A percentile compares a stretch with the other conserved stretches of the same genome.
These are phyloP conservation scores for Lasaia peninsularis DNA, from an alignment of 1,140 invertebrate genomes.

Conservation along the genomic window DNA sequence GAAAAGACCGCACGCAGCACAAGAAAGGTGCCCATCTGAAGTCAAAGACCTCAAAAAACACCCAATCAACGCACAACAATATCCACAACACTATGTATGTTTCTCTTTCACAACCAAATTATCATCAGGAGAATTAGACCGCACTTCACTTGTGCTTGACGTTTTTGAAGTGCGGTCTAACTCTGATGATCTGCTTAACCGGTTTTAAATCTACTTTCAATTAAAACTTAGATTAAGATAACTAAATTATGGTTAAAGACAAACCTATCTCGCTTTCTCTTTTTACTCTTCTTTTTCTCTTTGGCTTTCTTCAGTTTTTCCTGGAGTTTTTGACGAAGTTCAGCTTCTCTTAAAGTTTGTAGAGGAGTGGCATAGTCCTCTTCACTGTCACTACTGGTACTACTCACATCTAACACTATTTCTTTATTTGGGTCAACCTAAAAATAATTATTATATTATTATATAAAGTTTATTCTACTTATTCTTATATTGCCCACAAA, in stretches of 20 bases:
- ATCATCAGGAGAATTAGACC: too few relatives aligned
- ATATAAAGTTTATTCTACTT: neutral
- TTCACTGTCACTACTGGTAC: slow-evolving; percentile 93
- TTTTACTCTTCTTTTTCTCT: slow-evolving; percentile 63
- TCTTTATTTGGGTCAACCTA: slow-evolving; percentile 90
- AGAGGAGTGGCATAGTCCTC: slow-evolving; percentile 90
- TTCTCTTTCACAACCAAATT: too few relatives aligned
- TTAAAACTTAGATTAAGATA: slow-evolving; percentile 11
- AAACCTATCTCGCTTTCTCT: slow-evolving; percentile 54
- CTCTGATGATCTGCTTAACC: too few relatives aligned
- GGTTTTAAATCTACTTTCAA: too few relatives aligned
- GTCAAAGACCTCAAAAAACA: too few relatives aligned
- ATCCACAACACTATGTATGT: too few relatives aligned
- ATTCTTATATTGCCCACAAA: too few relatives aligned
- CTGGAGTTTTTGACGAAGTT: slow-evolving; percentile 81
- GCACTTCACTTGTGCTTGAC: too few relatives aligned
- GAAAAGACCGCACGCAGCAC: too few relatives aligned
- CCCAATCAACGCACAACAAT: too few relatives aligned
- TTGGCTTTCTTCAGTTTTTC: slow-evolving; percentile 57
- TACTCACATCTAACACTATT: slow-evolving; percentile 95
- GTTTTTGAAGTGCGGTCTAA: too few relatives aligned
- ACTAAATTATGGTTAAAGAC: neutral
- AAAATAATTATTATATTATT: neutral
- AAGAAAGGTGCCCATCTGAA: too few relatives aligned
- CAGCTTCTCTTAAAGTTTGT: slow-evolving; percentile 86